Percentiles rank a stretch among this genome's conserved stretches.
Conservation (phyloP, 1,140 invertebrate genomes). For the Bursaphelenchus mucronatus region DNA sequence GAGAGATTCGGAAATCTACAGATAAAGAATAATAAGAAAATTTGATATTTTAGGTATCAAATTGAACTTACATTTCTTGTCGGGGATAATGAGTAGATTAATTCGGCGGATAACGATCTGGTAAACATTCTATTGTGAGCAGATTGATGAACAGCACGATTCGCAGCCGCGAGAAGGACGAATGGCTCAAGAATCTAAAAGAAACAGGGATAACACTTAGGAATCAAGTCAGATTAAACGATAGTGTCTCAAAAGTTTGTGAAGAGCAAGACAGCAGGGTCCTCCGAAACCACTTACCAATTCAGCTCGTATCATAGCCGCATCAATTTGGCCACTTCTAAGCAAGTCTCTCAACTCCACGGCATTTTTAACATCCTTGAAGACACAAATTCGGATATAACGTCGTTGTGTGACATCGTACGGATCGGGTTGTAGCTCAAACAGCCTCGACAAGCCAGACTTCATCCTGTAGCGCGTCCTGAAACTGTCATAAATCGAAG, state of each 20-base stretch:
- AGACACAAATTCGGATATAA: constrained; percentile 46
- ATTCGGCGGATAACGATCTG: constrained; percentile 49
- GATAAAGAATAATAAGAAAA: constrained; percentile 15
- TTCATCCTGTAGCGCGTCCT: neutral
- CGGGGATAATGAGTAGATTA: constrained; percentile 55
- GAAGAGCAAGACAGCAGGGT: too few species aligned
- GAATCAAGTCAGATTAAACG: too few species aligned
- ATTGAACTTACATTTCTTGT: constrained; percentile 47
- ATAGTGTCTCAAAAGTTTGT: too few species aligned
- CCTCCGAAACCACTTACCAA: constrained; percentile 32
- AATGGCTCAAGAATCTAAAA: constrained; percentile 54
- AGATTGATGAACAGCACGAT: constrained; percentile 55
- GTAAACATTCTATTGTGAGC: constrained; percentile 55
- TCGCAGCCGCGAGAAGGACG: constrained; percentile 53
- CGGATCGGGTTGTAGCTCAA: constrained; percentile 53
- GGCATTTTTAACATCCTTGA: constrained; percentile 55
- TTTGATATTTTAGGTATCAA: neutral
- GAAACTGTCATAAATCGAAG: neutral
- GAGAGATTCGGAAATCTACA: constrained; percentile 50
- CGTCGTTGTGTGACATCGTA: constrained; percentile 46
- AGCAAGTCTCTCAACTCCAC: constrained; percentile 46
- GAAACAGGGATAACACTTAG: constrained; percentile 15
- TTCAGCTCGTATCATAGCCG: constrained; percentile 53
- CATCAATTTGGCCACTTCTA: constrained; percentile 50
- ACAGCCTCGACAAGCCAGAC: constrained; percentile 33